Evolutionary conservation across 2,797 vertebrate species (phyloP).

Genomic region (Spea hammondii): DNA sequence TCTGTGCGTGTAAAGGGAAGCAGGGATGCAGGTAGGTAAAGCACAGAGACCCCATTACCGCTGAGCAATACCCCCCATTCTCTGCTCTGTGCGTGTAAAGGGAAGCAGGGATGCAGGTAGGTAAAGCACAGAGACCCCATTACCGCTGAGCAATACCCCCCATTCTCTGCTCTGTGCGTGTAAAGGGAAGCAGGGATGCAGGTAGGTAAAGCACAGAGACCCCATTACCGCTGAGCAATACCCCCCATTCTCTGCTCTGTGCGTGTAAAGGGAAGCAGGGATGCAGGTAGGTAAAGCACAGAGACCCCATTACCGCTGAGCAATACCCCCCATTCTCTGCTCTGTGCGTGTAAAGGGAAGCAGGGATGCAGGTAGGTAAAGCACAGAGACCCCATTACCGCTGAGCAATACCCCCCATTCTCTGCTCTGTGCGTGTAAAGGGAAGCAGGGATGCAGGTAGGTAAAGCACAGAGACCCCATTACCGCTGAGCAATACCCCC

Average conservation of each 20-base stretch:
- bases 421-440: too few species aligned
- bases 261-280: too few species aligned
- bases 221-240: too few species aligned
- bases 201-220: not conserved
- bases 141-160: not conserved
- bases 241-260: not conserved
- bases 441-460: not conserved
- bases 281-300: not conserved
- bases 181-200: not conserved
- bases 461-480: not conserved
- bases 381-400: not conserved
- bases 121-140: not conserved
- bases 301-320: not conserved
- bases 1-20: too few species aligned
- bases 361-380: not conserved
- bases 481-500: not conserved
- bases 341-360: too few species aligned
- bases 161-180: too few species aligned
- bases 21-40: not conserved
- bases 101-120: not conserved
- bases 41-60: not conserved
- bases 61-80: not conserved
- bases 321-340: not conserved
- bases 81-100: too few species aligned
- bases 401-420: not conserved